A percentile compares a stretch with the other conserved stretches of the same genome.
These are phyloP conservation scores for Dasyprocta punctata DNA, from an alignment of 2,113 vertebrate species.

Conservation along the genomic window DNA sequence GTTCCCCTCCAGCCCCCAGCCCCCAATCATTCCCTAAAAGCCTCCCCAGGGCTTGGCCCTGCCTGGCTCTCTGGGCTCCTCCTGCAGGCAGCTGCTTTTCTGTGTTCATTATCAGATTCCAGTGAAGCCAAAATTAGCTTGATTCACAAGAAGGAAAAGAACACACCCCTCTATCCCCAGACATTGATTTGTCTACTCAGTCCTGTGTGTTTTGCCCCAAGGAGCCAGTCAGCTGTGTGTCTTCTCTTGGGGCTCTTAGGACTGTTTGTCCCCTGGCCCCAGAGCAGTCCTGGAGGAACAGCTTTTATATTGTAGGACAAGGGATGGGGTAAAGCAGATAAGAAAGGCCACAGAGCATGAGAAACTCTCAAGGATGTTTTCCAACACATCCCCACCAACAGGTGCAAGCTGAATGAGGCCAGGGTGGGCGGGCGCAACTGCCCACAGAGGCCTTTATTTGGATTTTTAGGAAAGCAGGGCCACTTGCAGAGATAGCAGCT, in stretches of 20 bases:
- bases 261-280: background rate
- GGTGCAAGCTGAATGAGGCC: background rate
- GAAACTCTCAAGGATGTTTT: background rate
- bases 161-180: background rate
- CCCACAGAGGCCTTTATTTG: background rate
- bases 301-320: background rate
- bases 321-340: background rate
- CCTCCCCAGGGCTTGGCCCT: background rate
- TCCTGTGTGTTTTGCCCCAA: background rate
- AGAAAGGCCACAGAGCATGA: background rate
- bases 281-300: background rate
- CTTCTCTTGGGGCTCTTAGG: background rate
- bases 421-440: background rate
- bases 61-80: background rate
- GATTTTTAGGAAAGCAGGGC: background rate
- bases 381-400: background rate
- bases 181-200: background rate
- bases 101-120: background rate
- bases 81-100: background rate
- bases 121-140: background rate
- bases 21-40: background rate
- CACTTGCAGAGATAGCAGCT: background rate
- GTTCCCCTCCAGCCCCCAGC: too few species aligned
- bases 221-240: background rate
- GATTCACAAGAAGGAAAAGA: background rate